phyloP scores from a whole-genome alignment of 2,797 vertebrate genomes.

The Decapterus maruadsi region DNA sequence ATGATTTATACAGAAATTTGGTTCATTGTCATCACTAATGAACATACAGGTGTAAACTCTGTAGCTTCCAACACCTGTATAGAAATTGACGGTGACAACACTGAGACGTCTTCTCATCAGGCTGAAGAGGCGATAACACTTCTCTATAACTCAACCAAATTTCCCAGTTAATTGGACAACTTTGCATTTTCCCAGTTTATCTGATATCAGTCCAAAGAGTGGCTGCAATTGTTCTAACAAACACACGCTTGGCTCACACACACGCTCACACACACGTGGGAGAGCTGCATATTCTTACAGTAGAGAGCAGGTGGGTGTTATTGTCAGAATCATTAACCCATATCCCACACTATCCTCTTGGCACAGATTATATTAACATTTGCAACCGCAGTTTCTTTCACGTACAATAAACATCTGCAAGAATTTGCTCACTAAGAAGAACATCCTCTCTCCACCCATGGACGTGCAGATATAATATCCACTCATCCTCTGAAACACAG shows the following conservation, averaged over 20 bases:
- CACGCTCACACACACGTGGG: conserved; percentile 18
- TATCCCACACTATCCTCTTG: conserved; percentile 20
- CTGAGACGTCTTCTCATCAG: no score
- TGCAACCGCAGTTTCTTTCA: conserved; percentile 15
- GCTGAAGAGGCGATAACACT: background rate
- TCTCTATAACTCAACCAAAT: conserved; percentile 1
- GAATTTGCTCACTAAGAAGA: conserved; percentile 12
- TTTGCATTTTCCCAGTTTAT: conserved; percentile 2
- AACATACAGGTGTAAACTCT: background rate
- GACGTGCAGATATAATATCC: background rate
- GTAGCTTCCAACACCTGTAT: no score
- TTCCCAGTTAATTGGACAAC: background rate
- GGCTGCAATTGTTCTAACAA: background rate
- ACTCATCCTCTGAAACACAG: conserved; percentile 30
- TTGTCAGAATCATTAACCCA: conserved; percentile 50
- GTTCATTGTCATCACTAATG: background rate
- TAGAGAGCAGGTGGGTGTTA: conserved; percentile 52
- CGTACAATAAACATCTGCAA: conserved; percentile 11
- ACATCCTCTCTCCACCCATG: background rate
- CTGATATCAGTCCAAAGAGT: conserved; percentile 1
- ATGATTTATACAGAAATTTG: background rate
- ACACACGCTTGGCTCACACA: no score
- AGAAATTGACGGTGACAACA: no score
- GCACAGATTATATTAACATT: conserved; percentile 25
- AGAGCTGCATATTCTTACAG: conserved; percentile 29